Evolutionary conservation across 1,140 invertebrate genomes (phyloP).

Genomic region (Nephotettix cincticeps): DNA sequence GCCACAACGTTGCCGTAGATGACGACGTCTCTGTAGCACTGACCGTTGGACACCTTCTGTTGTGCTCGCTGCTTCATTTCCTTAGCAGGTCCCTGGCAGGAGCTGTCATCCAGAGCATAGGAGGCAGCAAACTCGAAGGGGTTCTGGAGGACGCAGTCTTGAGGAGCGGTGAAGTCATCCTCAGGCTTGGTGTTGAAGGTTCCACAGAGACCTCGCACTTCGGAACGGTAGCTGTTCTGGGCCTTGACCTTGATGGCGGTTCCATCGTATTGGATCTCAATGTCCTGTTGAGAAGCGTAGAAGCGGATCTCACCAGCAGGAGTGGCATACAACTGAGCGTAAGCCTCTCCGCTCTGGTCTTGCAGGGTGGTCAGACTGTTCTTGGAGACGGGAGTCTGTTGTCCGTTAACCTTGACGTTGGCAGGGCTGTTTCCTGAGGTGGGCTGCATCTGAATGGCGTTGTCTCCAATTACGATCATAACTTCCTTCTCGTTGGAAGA

Average conservation of each 20-base stretch:
- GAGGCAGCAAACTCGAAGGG: constrained; percentile 54
- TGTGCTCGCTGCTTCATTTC: constrained; percentile 38
- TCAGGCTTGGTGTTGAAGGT: constrained; percentile 54
- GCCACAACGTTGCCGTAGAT: constrained; percentile 26
- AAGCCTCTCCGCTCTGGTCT: constrained; percentile 39
- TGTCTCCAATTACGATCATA: constrained; percentile 45
- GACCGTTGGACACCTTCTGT: constrained; percentile 44
- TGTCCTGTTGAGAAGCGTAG: constrained; percentile 48
- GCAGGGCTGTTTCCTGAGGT: constrained; percentile 37
- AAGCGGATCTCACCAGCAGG: constrained; percentile 49
- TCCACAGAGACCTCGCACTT: constrained; percentile 63
- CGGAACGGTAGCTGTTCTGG: constrained; percentile 50
- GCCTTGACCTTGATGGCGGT: constrained; percentile 47
- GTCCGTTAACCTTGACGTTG: constrained; percentile 45
- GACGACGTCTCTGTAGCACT: constrained; percentile 44
- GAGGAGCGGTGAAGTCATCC: constrained; percentile 59
- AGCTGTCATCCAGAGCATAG: constrained; percentile 53
- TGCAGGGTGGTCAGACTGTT: constrained; percentile 37
- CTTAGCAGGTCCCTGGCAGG: constrained; percentile 48
- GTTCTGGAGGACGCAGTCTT: constrained; percentile 53
- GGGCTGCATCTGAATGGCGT: constrained; percentile 40
- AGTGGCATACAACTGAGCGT: constrained; percentile 53
- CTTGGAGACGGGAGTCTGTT: constrained; percentile 39
- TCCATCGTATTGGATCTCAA: constrained; percentile 57
- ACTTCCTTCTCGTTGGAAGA: constrained; percentile 42